Evolutionary conservation across 1,140 invertebrate genomes (phyloP).

Genomic region (Sesamia nonagrioides): DNA sequence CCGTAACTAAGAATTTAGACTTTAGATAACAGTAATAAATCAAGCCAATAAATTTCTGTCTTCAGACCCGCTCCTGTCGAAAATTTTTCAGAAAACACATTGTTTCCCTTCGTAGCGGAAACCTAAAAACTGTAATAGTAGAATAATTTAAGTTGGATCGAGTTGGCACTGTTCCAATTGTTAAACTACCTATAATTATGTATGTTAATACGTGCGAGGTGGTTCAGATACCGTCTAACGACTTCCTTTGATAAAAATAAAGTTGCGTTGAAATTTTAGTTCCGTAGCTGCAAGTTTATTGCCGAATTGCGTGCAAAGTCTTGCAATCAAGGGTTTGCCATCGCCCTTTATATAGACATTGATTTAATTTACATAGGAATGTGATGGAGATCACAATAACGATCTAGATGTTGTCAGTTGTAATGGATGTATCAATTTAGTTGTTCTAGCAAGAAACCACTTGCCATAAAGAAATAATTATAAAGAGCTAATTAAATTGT

Average conservation of each 20-base stretch:
- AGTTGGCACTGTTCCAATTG: constrained; percentile 80
- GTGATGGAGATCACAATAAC: constrained; percentile 65
- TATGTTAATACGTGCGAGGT: constrained; percentile 85
- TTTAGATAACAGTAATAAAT: constrained; percentile 53
- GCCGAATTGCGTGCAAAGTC: constrained; percentile 79
- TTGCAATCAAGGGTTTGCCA: constrained; percentile 76
- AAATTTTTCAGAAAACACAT: constrained; percentile 54
- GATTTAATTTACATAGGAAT: constrained; percentile 82
- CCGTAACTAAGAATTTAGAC: constrained; percentile 38
- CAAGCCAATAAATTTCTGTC: constrained; percentile 54
- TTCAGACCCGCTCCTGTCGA: constrained; percentile 41
- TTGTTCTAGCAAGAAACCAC: constrained; percentile 9
- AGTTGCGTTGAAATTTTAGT: constrained; percentile 87
- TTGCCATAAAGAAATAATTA: no score
- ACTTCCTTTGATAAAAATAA: constrained; percentile 87
- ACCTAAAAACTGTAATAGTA: constrained; percentile 77
- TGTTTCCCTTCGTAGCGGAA: constrained; percentile 69
- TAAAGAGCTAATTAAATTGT: no score
- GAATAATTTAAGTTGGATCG: constrained; percentile 73
- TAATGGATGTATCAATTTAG: constrained; percentile 29
- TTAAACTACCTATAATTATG: constrained; percentile 86
- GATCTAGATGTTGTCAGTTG: constrained; percentile 57
- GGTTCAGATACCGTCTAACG: constrained; percentile 85
- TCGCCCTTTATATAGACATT: constrained; percentile 85
- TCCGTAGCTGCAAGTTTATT: constrained; percentile 85